A percentile compares a stretch with the other conserved stretches of the same genome.
phyloP scores from a whole-genome alignment of 2,888 invertebrate genomes.

The Pterostichus madidus region DNA sequence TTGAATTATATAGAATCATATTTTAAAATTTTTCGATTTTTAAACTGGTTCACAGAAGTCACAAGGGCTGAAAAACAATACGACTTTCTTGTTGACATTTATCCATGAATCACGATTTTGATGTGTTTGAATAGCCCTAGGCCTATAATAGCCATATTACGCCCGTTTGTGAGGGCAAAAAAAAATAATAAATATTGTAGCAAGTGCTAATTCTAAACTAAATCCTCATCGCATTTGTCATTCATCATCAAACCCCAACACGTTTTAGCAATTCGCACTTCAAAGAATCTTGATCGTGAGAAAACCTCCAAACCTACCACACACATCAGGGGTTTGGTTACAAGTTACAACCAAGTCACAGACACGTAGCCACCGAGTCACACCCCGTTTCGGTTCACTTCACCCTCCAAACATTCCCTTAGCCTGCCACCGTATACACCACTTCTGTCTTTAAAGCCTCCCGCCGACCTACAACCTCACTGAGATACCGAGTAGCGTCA shows the following conservation, averaged over 20 bases:
- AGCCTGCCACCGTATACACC: not conserved
- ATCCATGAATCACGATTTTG: no score
- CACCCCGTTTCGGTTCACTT: not conserved
- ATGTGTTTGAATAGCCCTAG: no score
- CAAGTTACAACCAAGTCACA: not conserved
- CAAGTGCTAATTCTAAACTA: no score
- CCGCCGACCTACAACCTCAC: not conserved
- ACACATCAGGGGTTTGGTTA: conserved; percentile 15
- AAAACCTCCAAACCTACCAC: not conserved
- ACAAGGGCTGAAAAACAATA: no score
- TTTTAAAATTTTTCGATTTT: no score
- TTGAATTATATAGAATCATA: no score
- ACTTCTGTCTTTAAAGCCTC: not conserved
- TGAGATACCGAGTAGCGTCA: not conserved
- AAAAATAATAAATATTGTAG: no score
- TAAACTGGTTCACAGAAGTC: no score
- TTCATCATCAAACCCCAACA: not conserved
- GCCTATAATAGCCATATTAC: no score
- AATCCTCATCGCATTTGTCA: not conserved
- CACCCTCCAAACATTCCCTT: not conserved
- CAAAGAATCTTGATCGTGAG: not conserved
- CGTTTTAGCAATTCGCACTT: conserved; percentile 4
- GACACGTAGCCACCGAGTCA: not conserved
- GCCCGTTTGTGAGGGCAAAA: no score
- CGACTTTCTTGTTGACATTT: no score